Base-by-base conservation (phyloP, 2,113 vertebrate genomes). In the Spheniscus mendiculus region DNA sequence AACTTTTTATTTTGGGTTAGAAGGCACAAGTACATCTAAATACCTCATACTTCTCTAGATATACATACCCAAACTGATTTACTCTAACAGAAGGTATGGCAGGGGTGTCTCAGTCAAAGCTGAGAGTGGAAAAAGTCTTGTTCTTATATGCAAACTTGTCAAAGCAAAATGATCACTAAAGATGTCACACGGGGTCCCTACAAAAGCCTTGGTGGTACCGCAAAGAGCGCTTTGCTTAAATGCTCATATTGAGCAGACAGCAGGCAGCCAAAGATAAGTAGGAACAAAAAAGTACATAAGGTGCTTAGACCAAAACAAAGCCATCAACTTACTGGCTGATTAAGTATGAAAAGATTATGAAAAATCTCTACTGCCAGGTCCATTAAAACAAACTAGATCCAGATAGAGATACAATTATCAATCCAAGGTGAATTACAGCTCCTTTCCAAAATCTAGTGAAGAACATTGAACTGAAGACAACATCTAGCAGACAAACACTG, bases 111-210 rank as follows among this genome's bases (percentile, higher is more conserved):
- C 49, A 67, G 32, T 21, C 32, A 27, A 85, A 71, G 36, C 27
- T 40, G 45, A 79, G 79, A 42, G 30, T 22, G 15, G 42, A 66
- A 67, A 36, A 92, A 50, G 15, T 42, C 55, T 53, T 25, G 5
- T 15, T 90, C 10, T 59, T 36, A 4, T 4, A 40, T 7, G 47
- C 21, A 88, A 88, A 88, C 13, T 50, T 1, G 6, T 44, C 34
- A 79, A 83, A 92, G 71, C 7, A 90, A 84, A 85, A 74, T 30
- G 7, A 53, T 7, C 30, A 58, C 20, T 70, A 45, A 76, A 66
- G 38, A 10, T 30, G 36, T 30, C 59, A n/a, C 0, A 0, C 2
- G 5, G 32, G 4, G 16, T 30, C 16, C 25, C 36, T 42, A 56
- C 1, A 0, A 62, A 78, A 73, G 36, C 7, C 45, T 38, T 6